Evolutionary conservation across 2,888 invertebrate species (phyloP).

Genomic region (Junonia oenone): DNA sequence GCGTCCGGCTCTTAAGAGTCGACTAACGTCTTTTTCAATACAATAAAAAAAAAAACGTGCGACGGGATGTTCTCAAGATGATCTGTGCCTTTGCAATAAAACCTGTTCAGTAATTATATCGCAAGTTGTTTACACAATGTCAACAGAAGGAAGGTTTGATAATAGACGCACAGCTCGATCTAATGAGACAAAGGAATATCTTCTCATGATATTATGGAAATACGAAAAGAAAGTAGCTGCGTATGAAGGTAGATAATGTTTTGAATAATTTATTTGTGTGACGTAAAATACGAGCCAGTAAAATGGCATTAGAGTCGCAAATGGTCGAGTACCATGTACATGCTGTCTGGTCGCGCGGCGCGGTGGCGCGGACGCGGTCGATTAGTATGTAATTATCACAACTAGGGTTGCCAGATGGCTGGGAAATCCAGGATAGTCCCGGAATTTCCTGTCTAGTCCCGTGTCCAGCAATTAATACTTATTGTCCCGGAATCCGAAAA

Average conservation of each 20-base stretch:
- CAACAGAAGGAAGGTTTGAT: neutral
- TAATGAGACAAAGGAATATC: neutral
- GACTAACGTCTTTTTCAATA: neutral
- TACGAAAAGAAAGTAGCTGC: slow-evolving; percentile 18
- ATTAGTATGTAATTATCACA: slow-evolving; percentile 4
- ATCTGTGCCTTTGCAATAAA: neutral
- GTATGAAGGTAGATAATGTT: neutral
- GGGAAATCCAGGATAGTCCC: too few relatives aligned
- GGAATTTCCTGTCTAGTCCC: too few relatives aligned
- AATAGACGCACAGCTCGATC: neutral
- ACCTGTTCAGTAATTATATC: neutral
- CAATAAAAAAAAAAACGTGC: neutral
- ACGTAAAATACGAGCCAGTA: neutral
- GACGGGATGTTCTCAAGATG: neutral
- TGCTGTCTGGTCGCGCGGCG: neutral
- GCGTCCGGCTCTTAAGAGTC: too few relatives aligned
- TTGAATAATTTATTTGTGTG: slow-evolving; percentile 12
- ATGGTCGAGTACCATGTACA: neutral
- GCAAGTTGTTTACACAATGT: neutral
- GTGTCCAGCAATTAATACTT: too few relatives aligned
- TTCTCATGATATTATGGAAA: slow-evolving; percentile 10
- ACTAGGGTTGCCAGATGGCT: too few relatives aligned
- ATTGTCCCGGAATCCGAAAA: too few relatives aligned
- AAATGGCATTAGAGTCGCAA: neutral
- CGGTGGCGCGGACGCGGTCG: neutral